Evolutionary conservation across 2,113 vertebrate species (phyloP), one percentile per base, ranked within the genome.

Genomic region (Phodopus roborovskii): DNA sequence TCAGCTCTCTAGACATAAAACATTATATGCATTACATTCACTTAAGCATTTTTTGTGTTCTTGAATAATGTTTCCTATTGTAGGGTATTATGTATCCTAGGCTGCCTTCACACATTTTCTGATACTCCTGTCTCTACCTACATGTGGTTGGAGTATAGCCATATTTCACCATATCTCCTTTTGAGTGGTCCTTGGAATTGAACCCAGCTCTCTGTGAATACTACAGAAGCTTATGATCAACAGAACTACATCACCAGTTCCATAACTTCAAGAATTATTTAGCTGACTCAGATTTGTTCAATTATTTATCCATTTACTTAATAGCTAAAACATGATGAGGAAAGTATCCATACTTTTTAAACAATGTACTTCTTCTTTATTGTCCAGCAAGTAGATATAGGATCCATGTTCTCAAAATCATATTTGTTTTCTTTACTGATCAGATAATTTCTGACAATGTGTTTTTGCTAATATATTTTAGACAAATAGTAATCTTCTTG

Each of bases 401-500:
- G 2, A 84, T 71, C 88, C n/a, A 56, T 15, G 4, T 2, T 28
- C n/a, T 64, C n/a, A 53, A 93, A 93, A 42, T 50, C 93, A 83
- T 28, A 0, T 3, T 42, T 50, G 19, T 74, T 92, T 66, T 64
- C 0, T 16, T 62, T 20, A 95, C 58, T 90, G 39, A 33, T 90
- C 50, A 24, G 7, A 60, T 92, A 16, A 68, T 87, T 95, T 95
- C 5, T 42, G 66, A 68, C 26, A 81, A 6, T 58, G 12, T 81
- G 8, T 68, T 93, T 87, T 73, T 77, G 48, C n/a, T 82, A 42
- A 22, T 75, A 17, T 48, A n/a, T 95, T 87, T 90, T 92, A 39
- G 30, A 26, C 12, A 78, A 78, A 3, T 77, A 78, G 42, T 74
- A 74, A 45, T 42, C 53, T 50, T 42, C 53, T 50, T 33, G 28